Evolutionary conservation across 2,797 vertebrate genomes (phyloP).

Genomic region (Scomberomorus guttatus): DNA sequence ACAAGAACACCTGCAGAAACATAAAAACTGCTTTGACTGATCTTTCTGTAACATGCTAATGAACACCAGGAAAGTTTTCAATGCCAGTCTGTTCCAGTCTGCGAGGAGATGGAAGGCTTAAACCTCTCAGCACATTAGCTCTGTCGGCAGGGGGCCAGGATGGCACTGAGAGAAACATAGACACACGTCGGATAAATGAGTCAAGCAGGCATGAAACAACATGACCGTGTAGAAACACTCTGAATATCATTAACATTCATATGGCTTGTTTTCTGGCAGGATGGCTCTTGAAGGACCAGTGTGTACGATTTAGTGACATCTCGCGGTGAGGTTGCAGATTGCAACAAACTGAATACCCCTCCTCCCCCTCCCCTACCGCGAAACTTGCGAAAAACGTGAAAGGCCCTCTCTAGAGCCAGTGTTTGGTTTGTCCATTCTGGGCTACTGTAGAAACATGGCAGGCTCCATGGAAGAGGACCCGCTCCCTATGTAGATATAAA

Average conservation of each 20-base stretch:
- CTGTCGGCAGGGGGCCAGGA: constrained; percentile 68
- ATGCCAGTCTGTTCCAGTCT: constrained; percentile 52
- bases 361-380: no score
- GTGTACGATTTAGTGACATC: no score
- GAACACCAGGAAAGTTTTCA: constrained; percentile 51
- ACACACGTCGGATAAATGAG: constrained; percentile 64
- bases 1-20: constrained; percentile 25
- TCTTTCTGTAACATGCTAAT: constrained; percentile 43
- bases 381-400: no score
- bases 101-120: constrained; percentile 64
- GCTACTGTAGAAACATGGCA: no score
- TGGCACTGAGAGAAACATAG: constrained; percentile 66
- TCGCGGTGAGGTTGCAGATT: no score
- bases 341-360: no score
- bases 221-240: constrained; percentile 61
- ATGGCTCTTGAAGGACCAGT: neutral
- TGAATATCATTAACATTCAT: constrained; percentile 61
- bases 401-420: no score
- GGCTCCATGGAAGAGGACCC: no score
- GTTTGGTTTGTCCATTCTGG: no score
- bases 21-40: constrained; percentile 24
- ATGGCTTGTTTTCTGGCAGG: constrained; percentile 41
- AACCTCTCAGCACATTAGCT: constrained; percentile 78
- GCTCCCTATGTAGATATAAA: no score
- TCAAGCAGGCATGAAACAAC: constrained; percentile 75